phyloP scores from a whole-genome alignment of 2,113 vertebrate species.

The Octodon degus region DNA sequence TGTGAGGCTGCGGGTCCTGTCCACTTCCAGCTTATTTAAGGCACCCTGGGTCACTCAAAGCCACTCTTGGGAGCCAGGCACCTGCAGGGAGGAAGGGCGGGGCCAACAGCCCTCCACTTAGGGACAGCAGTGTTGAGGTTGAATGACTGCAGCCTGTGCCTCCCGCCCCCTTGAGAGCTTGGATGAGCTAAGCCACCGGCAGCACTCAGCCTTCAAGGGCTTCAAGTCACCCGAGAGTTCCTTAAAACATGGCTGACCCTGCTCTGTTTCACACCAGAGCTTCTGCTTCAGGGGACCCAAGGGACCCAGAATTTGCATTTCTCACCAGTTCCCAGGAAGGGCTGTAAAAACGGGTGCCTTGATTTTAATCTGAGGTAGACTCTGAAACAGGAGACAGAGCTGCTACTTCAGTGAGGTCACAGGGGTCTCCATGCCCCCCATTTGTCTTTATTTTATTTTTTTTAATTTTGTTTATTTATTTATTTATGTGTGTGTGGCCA shows the following conservation, averaged over 20 bases:
- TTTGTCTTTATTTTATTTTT: background rate
- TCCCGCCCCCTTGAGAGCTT: background rate
- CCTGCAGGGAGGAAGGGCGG: background rate
- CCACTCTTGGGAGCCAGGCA: background rate
- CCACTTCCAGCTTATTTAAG: background rate
- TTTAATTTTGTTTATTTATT: too few species aligned
- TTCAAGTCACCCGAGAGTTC: background rate
- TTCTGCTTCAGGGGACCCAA: background rate
- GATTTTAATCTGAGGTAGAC: background rate
- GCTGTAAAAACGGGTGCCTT: background rate
- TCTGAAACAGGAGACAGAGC: background rate
- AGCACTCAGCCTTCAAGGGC: background rate
- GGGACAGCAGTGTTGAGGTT: too few species aligned
- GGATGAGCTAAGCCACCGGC: background rate
- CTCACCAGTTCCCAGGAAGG: background rate
- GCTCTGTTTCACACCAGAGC: background rate
- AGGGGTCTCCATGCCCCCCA: background rate
- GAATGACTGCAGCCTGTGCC: background rate
- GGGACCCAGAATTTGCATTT: slow-evolving; percentile 30
- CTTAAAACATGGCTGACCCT: background rate
- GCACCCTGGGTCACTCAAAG: background rate
- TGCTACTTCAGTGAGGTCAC: background rate
- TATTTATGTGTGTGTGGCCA: too few species aligned
- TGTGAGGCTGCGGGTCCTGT: background rate
- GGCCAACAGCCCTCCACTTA: background rate